Evolutionary conservation across 30 jellyfish, hydroid and myxozoan species (phyloP).

Genomic region (Nemopilema nomurai): DNA sequence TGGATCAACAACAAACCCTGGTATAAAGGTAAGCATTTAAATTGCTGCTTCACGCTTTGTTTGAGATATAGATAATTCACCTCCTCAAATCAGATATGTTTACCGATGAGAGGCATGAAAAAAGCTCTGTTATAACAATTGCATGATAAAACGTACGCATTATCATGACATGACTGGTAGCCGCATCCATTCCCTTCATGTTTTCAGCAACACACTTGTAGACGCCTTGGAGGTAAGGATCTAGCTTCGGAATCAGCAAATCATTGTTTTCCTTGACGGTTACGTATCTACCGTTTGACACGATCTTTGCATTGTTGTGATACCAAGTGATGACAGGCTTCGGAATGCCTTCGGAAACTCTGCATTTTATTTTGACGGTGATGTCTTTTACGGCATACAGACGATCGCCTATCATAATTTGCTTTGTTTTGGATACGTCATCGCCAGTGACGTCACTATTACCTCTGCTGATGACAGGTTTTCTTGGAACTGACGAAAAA

Average conservation of each 20-base stretch:
- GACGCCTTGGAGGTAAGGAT: constrained; percentile 56
- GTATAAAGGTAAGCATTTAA: too few species aligned
- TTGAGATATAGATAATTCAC: too few species aligned
- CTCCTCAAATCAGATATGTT: too few species aligned
- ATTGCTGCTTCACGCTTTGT: too few species aligned
- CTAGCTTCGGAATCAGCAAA: constrained; percentile 67
- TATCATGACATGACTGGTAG: constrained; percentile 52
- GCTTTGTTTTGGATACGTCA: constrained; percentile 45
- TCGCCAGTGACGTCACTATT: constrained; percentile 39
- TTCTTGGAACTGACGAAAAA: constrained; percentile 47
- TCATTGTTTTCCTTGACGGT: constrained; percentile 57
- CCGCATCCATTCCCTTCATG: constrained; percentile 60
- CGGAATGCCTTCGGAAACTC: constrained; percentile 65
- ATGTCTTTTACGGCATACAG: constrained; percentile 68
- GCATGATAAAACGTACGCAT: constrained; percentile 34
- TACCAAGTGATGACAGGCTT: constrained; percentile 70
- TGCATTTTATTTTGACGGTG: constrained; percentile 62
- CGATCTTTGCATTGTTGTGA: constrained; percentile 63
- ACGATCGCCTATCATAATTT: constrained; percentile 67
- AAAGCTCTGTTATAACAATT: background rate
- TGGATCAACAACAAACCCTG: too few species aligned
- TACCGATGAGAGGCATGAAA: background rate
- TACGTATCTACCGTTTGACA: constrained; percentile 26
- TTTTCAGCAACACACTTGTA: constrained; percentile 73
- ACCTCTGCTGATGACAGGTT: constrained; percentile 34